Conservation (phyloP, 2,888 invertebrate species). For the Drosophila quinaria region DNA sequence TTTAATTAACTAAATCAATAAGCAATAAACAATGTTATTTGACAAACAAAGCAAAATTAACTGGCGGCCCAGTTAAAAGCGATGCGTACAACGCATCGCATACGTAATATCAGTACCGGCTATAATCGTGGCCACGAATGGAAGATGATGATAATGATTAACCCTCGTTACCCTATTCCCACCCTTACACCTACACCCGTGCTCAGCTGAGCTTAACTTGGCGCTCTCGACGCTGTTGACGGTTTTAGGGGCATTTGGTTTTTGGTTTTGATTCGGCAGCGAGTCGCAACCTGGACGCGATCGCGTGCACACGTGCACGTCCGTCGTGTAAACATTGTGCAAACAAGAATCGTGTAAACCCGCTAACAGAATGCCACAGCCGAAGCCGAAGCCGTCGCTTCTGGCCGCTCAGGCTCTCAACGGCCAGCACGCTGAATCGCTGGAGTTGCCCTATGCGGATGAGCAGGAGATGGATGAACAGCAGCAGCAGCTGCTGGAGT, state of each 20-base stretch:
- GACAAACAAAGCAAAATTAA: slow-evolving; percentile 39
- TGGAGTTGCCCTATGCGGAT: slow-evolving; percentile 63
- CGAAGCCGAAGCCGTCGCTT: slow-evolving; percentile 12
- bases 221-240: slow-evolving; percentile 30
- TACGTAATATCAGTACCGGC: slow-evolving; percentile 63
- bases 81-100: slow-evolving; percentile 43
- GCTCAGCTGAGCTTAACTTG: slow-evolving; percentile 39
- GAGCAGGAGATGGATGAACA: slow-evolving; percentile 18
- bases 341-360: not conserved
- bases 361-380: slow-evolving; percentile 31
- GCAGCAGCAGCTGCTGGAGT: not conserved
- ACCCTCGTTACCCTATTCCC: slow-evolving; percentile 35
- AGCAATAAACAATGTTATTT: slow-evolving; percentile 33
- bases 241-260: slow-evolving; percentile 25
- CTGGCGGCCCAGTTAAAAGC: slow-evolving; percentile 56
- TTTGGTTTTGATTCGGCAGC: slow-evolving; percentile 17
- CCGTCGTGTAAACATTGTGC: slow-evolving; percentile 1
- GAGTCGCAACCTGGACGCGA: slow-evolving; percentile 57
- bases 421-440: slow-evolving; percentile 24
- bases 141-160: slow-evolving; percentile 55
- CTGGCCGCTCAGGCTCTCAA: slow-evolving; percentile 61
- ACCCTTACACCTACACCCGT: not conserved
- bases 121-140: slow-evolving; percentile 52
- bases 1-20: slow-evolving; percentile 77
- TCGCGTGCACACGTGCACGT: slow-evolving; percentile 45